Evolutionary conservation across 2,888 invertebrate genomes (phyloP).

Genomic region (Drosophila anomalata): DNA sequence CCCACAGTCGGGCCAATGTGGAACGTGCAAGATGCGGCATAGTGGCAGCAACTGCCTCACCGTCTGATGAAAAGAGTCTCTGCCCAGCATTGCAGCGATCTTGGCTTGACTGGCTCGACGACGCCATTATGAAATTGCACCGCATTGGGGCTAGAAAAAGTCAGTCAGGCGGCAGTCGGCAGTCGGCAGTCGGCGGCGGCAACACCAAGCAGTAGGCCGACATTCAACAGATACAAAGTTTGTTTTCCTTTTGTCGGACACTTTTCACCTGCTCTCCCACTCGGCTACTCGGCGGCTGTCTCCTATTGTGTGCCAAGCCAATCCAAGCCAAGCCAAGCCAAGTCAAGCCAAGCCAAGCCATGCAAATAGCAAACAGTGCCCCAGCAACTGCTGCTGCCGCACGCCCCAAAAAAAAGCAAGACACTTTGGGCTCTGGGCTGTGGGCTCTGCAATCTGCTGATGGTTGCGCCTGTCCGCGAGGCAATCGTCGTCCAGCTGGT

Average conservation of each 20-base stretch:
- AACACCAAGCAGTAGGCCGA: background rate
- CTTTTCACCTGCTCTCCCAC: slow-evolving; percentile 70
- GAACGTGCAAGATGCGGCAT: slow-evolving; percentile 57
- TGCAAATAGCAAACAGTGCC: slow-evolving; percentile 65
- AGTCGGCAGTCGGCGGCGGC: background rate
- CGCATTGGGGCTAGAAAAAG: slow-evolving; percentile 2
- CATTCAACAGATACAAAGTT: slow-evolving; percentile 66
- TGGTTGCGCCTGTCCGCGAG: slow-evolving; percentile 43
- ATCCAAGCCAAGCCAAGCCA: slow-evolving; percentile 7
- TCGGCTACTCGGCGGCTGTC: slow-evolving; percentile 6
- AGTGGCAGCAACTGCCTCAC: background rate
- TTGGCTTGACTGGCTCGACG: slow-evolving; percentile 59
- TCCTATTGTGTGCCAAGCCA: slow-evolving; percentile 36
- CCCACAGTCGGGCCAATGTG: slow-evolving; percentile 63
- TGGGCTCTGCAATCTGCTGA: slow-evolving; percentile 40
- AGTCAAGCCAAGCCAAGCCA: slow-evolving; percentile 23
- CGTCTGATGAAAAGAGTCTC: slow-evolving; percentile 12
- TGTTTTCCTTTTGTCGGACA: slow-evolving; percentile 61
- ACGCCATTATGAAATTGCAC: slow-evolving; percentile 75
- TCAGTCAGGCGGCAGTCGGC: slow-evolving; percentile 30
- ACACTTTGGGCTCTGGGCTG: background rate
- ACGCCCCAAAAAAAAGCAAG: slow-evolving; percentile 23
- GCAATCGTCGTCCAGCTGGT: slow-evolving; percentile 64
- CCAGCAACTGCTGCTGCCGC: slow-evolving; percentile 13
- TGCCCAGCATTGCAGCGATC: slow-evolving; percentile 54